phyloP scores from a whole-genome alignment of 2,797 vertebrate genomes.

The Emydoidea blandingii region DNA sequence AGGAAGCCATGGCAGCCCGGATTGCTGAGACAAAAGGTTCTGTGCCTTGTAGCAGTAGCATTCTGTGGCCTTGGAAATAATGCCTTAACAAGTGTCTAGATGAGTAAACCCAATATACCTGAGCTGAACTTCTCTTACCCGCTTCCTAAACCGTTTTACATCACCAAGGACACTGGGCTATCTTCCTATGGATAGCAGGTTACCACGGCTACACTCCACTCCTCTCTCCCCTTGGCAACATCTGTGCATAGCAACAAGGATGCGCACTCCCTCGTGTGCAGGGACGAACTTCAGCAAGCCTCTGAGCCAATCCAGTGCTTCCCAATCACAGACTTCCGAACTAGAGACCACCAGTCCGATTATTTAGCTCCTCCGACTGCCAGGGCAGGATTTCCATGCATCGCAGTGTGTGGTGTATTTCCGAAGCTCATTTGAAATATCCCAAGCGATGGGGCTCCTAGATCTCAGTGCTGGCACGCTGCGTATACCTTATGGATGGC shows the following conservation, averaged over 20 bases:
- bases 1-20: neutral
- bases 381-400: neutral
- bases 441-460: neutral
- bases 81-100: neutral
- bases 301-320: neutral
- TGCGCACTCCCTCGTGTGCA: neutral
- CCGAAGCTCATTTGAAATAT: neutral
- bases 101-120: neutral
- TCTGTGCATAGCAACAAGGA: constrained; percentile 32
- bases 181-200: neutral
- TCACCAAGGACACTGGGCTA: neutral
- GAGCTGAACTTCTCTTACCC: neutral
- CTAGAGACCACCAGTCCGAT: neutral
- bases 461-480: neutral
- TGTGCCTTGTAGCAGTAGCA: neutral
- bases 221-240: constrained; percentile 10
- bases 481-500: too few species aligned
- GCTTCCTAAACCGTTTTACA: neutral
- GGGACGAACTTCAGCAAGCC: neutral
- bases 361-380: neutral
- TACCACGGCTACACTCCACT: neutral
- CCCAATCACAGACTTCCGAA: neutral
- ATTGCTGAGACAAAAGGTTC: neutral
- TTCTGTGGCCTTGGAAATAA: neutral
- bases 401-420: neutral